Conservation (phyloP, 2,888 invertebrate species). For the Seira sanloemensis region DNA sequence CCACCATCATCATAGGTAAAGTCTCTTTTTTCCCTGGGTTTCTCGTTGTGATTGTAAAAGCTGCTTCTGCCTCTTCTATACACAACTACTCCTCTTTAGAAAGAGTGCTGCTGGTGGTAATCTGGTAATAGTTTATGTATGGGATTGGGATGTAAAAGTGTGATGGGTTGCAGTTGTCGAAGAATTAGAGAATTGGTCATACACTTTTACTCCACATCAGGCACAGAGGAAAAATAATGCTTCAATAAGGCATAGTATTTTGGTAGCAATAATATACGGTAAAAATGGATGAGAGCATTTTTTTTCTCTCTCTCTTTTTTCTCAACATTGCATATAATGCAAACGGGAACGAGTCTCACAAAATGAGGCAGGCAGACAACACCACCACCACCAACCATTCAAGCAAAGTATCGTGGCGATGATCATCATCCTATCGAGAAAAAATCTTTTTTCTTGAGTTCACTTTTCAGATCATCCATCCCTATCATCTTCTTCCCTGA, state of each 20-base stretch:
- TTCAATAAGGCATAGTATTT: background rate
- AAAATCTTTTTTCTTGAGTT: conserved; percentile 38
- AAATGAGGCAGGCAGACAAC: conserved; percentile 20
- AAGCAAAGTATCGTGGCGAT: conserved; percentile 30
- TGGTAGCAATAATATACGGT: background rate
- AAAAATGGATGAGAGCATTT: conserved; percentile 3
- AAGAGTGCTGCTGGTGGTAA: conserved; percentile 30
- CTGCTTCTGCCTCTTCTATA: conserved; percentile 28
- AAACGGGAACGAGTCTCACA: conserved; percentile 60
- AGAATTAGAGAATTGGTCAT: conserved; percentile 4
- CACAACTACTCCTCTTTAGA: background rate
- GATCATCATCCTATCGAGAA: background rate
- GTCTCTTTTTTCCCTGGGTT: background rate
- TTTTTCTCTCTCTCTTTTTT: too few relatives aligned
- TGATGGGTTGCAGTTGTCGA: conserved; percentile 1
- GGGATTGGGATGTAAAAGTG: conserved; percentile 13
- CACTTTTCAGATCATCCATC: conserved; percentile 61
- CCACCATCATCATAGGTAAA: background rate
- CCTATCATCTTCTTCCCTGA: conserved; percentile 29
- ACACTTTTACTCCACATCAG: conserved; percentile 4
- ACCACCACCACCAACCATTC: conserved; percentile 12
- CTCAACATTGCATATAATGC: conserved; percentile 33
- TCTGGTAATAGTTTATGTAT: conserved; percentile 33
- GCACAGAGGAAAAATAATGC: background rate
- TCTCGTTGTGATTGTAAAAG: conserved; percentile 39